phyloP scores from a whole-genome alignment of 2,888 invertebrate genomes.

The Epirrita christyi region DNA sequence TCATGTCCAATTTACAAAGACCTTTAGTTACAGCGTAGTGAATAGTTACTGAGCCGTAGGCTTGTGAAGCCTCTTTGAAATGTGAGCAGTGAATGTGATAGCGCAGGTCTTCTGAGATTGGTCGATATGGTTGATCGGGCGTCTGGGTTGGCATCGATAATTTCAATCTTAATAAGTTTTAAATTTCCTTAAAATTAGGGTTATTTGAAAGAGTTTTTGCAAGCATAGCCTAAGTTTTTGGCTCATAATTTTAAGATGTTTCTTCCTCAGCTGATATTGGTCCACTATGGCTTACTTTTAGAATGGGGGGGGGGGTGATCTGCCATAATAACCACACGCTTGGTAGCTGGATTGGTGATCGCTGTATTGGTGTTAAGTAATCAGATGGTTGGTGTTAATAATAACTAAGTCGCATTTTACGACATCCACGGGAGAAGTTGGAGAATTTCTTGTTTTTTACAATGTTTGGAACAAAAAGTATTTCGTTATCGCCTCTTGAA shows the following conservation, averaged over 20 bases:
- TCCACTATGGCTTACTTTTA: no score
- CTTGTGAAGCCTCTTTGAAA: slow-evolving; percentile 8
- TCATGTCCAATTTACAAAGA: slow-evolving; percentile 15
- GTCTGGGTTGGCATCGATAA: slow-evolving; percentile 23
- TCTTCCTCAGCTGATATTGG: no score
- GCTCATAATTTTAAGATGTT: background rate
- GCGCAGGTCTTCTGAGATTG: slow-evolving; percentile 19
- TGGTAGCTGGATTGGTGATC: no score
- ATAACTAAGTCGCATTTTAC: no score
- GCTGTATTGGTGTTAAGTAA: no score
- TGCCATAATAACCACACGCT: no score
- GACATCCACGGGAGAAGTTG: no score
- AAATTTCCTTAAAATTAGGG: slow-evolving; percentile 2
- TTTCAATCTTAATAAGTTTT: slow-evolving; percentile 9
- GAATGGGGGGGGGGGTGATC: no score
- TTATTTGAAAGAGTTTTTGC: background rate
- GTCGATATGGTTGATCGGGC: slow-evolving; percentile 22
- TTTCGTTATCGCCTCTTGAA: background rate
- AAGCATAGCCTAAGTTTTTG: background rate
- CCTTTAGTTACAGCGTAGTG: slow-evolving; percentile 7
- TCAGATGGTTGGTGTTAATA: no score
- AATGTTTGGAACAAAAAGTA: no score
- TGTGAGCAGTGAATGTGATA: slow-evolving; percentile 8
- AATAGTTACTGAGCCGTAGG: slow-evolving; percentile 1
- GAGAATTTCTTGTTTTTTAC: no score